A percentile compares a stretch with the other conserved stretches of the same genome.
phyloP scores from a whole-genome alignment of 1,140 invertebrate genomes.

The Whitmania pigra region DNA sequence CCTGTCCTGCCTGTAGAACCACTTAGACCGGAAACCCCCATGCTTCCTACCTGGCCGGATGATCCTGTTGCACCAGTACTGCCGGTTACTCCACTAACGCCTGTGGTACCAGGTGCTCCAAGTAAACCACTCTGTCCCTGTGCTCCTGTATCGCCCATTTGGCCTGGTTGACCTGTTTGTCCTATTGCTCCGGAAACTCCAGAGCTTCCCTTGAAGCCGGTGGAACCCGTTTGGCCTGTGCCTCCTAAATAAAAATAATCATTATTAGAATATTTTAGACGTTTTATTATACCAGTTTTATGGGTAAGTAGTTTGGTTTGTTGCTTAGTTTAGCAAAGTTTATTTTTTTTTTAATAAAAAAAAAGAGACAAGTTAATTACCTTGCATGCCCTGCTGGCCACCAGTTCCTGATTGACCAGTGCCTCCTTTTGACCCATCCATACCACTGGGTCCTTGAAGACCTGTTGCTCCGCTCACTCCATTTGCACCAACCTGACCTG shows the following conservation, averaged over 20 bases:
- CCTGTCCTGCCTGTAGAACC: background rate
- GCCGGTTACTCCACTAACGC: constrained; percentile 23
- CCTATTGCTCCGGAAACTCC: constrained; percentile 15
- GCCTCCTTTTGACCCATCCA: constrained; percentile 19
- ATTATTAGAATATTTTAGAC: background rate
- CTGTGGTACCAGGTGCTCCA: constrained; percentile 16
- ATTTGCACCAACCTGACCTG: background rate
- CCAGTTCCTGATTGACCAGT: constrained; percentile 12
- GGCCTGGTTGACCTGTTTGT: constrained; percentile 11
- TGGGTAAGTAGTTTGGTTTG: too few relatives aligned
- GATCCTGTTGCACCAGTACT: constrained; percentile 20
- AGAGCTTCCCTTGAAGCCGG: constrained; percentile 2
- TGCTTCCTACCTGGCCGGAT: constrained; percentile 17
- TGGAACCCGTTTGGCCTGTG: constrained; percentile 4
- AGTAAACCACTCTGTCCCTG: constrained; percentile 18
- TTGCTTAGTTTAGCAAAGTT: too few relatives aligned
- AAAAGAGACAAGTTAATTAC: background rate
- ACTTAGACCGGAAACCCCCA: background rate
- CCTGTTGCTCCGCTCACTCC: background rate
- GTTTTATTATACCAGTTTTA: too few relatives aligned
- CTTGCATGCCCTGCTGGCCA: constrained; percentile 7
- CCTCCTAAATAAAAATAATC: constrained; percentile 1
- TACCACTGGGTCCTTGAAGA: background rate
- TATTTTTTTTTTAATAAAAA: constrained; percentile 4
- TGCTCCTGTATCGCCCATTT: constrained; percentile 17